phyloP scores from a whole-genome alignment of 2,113 vertebrate genomes.

The Microcebus griseorufus region DNA sequence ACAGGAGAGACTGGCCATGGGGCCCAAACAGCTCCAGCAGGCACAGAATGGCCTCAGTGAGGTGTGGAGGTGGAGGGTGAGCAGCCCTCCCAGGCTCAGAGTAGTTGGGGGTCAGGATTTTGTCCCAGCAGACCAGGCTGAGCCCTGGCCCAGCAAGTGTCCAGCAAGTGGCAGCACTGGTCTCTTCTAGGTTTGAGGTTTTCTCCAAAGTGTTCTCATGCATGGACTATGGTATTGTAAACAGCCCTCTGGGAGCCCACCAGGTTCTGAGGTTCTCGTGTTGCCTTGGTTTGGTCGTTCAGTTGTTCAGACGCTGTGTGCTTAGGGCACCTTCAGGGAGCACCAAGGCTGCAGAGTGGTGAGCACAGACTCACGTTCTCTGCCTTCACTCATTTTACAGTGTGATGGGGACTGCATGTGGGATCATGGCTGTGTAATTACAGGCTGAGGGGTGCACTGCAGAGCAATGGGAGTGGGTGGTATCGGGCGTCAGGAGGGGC shows the following conservation, averaged over 20 bases:
- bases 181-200: neutral
- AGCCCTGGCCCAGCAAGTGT: neutral
- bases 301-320: neutral
- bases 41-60: neutral
- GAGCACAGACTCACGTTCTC: rapidly evolving
- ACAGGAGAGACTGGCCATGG: neutral
- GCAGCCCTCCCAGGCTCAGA: too few relatives aligned
- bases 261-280: neutral
- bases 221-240: neutral
- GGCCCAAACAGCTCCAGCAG: neutral
- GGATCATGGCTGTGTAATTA: too few relatives aligned
- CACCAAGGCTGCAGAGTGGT: neutral
- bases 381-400: neutral
- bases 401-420: neutral
- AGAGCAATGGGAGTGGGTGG: neutral
- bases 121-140: neutral
- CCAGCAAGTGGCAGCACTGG: neutral
- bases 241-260: neutral
- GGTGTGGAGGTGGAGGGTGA: neutral
- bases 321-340: too few relatives aligned
- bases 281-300: neutral
- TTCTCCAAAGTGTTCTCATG: neutral
- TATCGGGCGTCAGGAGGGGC: neutral
- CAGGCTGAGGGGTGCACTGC: neutral
- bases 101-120: neutral